Conservation (phyloP, 2,797 vertebrate genomes). For the Cynopterus sphinx region DNA sequence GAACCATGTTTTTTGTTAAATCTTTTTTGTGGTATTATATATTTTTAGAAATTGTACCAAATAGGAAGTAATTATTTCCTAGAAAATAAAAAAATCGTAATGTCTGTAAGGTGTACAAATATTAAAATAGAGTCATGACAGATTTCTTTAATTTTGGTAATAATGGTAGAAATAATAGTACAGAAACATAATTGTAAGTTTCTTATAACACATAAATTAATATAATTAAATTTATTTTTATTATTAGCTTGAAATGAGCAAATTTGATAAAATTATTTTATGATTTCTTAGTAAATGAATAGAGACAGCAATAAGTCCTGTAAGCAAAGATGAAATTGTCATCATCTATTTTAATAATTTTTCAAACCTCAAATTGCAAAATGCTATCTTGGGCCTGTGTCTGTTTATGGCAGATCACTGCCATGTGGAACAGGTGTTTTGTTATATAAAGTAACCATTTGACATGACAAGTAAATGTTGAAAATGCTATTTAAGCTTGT, state of each 20-base stretch:
- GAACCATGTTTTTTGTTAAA: not conserved
- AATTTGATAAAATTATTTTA: not conserved
- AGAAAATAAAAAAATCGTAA: not conserved
- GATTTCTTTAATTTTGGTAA: not conserved
- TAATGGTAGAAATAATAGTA: not conserved
- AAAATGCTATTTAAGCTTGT: not conserved
- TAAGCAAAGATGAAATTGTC: not conserved
- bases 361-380: not conserved
- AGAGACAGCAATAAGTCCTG: not conserved
- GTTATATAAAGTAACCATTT: not conserved
- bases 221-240: not conserved
- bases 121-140: not conserved
- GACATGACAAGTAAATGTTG: not conserved
- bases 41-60: not conserved
- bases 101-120: not conserved
- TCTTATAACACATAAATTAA: not conserved
- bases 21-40: not conserved
- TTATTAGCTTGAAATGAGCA: not conserved
- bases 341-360: not conserved
- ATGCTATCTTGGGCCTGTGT: not conserved
- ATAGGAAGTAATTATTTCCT: not conserved
- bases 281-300: not conserved
- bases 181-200: not conserved
- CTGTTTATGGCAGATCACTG: not conserved
- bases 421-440: not conserved